Conservation (phyloP, 2,888 invertebrate species). For the Brachyptera risi region DNA sequence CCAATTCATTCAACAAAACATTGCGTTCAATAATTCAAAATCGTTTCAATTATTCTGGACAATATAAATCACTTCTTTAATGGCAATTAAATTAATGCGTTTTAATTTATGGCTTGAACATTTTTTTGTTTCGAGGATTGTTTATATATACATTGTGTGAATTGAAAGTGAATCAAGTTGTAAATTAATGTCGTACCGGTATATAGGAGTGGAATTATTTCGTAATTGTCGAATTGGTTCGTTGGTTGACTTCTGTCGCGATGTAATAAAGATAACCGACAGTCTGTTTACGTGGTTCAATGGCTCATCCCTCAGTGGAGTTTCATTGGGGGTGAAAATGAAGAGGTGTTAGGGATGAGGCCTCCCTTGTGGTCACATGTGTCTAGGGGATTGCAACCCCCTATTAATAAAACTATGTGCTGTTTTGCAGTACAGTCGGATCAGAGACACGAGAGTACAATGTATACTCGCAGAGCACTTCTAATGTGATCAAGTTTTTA, state of each 20-base stretch:
- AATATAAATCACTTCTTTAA: conserved; percentile 17
- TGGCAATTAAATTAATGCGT: conserved; percentile 7
- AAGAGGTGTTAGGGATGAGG: conserved; percentile 19
- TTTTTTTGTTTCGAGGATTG: conserved; percentile 6
- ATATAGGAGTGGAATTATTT: background rate
- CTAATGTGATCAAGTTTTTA: too few species aligned
- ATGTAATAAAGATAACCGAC: background rate
- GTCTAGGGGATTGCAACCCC: conserved; percentile 16
- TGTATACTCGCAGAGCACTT: too few species aligned
- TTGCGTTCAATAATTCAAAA: conserved; percentile 7
- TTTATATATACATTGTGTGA: conserved; percentile 12
- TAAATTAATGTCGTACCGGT: background rate
- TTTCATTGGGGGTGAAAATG: conserved; percentile 13
- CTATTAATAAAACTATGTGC: conserved; percentile 19
- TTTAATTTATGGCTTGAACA: conserved; percentile 18
- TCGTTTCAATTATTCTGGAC: conserved; percentile 23
- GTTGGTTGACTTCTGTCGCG: background rate
- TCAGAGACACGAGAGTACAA: too few species aligned
- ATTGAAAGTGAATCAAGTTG: conserved; percentile 10
- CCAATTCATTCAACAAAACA: conserved; percentile 23
- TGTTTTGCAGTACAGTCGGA: background rate
- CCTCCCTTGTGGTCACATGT: conserved; percentile 22
- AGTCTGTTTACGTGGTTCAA: background rate
- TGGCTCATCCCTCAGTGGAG: conserved; percentile 8
- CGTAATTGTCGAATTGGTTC: background rate